Evolutionary conservation across 64 coral and sea anemone species (phyloP).

Genomic region (Anthopleura sola): DNA sequence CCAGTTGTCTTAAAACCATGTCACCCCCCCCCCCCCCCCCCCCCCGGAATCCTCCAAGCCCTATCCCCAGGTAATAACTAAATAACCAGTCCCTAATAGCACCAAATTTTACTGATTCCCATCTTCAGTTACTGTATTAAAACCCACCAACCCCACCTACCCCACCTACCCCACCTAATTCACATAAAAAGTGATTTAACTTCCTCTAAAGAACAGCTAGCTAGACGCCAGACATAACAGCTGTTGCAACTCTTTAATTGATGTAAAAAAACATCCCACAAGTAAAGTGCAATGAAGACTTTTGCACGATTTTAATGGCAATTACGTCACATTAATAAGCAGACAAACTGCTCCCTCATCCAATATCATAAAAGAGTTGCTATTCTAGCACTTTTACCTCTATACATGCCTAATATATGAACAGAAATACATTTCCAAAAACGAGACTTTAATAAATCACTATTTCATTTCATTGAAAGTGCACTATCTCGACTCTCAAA

Average conservation of each 20-base stretch:
- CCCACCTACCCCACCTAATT: too few species aligned
- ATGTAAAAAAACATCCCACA: neutral
- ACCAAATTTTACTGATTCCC: too few species aligned
- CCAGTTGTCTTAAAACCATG: too few species aligned
- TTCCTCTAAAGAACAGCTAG: too few species aligned
- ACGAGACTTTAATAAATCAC: neutral
- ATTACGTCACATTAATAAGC: neutral
- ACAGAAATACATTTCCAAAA: neutral
- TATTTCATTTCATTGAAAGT: neutral
- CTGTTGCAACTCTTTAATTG: neutral
- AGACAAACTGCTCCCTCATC: neutral
- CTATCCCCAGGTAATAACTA: too few species aligned
- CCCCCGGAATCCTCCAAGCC: too few species aligned
- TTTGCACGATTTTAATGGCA: neutral
- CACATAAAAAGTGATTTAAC: too few species aligned
- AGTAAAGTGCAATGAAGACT: neutral
- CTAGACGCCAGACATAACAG: neutral
- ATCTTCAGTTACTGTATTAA: too few species aligned
- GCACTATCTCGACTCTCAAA: neutral
- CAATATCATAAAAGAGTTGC: neutral
- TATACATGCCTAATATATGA: neutral
- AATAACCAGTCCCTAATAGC: too few species aligned
- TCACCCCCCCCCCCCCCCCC: too few species aligned
- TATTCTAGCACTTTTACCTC: neutral
- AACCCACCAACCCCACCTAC: too few species aligned